Percentiles rank a stretch among this genome's conserved stretches.
Evolutionary conservation across 2,888 invertebrate species (phyloP).

Genomic region (Harmothoe impar): DNA sequence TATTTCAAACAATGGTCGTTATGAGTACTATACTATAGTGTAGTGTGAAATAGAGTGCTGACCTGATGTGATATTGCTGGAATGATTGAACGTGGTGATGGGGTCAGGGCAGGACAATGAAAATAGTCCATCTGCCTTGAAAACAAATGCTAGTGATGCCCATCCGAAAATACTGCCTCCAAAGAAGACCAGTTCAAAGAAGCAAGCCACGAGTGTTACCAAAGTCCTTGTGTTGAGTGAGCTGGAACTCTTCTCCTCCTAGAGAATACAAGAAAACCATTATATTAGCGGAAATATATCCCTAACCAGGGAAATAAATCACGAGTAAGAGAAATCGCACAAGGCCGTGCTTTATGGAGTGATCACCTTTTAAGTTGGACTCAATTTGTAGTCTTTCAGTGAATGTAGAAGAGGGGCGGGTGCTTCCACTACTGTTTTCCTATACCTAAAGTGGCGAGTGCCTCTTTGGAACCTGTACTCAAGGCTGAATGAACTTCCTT

Average conservation of each 20-base stretch:
- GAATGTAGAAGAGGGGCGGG: no score
- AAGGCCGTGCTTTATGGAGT: no score
- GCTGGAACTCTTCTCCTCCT: background rate
- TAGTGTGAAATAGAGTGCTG: background rate
- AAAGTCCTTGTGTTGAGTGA: background rate
- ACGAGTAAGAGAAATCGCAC: no score
- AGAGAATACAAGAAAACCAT: background rate
- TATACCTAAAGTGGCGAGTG: no score
- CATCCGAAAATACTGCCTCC: slow-evolving; percentile 50
- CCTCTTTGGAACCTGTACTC: no score
- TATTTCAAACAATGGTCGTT: no score
- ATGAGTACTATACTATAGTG: no score
- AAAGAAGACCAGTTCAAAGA: slow-evolving; percentile 45
- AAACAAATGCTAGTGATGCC: slow-evolving; percentile 53
- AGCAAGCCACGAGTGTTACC: background rate
- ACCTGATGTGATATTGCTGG: background rate
- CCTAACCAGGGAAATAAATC: background rate
- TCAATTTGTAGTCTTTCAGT: no score
- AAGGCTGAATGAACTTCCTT: no score
- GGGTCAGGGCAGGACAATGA: slow-evolving; percentile 18
- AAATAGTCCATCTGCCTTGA: slow-evolving; percentile 39
- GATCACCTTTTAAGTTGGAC: no score
- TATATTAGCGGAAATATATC: background rate
- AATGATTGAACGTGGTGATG: background rate
- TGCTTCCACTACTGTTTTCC: no score